Evolutionary conservation across 2,888 invertebrate species (phyloP), one percentile per base, ranked within the genome.

Genomic region (Catocala fraxini): DNA sequence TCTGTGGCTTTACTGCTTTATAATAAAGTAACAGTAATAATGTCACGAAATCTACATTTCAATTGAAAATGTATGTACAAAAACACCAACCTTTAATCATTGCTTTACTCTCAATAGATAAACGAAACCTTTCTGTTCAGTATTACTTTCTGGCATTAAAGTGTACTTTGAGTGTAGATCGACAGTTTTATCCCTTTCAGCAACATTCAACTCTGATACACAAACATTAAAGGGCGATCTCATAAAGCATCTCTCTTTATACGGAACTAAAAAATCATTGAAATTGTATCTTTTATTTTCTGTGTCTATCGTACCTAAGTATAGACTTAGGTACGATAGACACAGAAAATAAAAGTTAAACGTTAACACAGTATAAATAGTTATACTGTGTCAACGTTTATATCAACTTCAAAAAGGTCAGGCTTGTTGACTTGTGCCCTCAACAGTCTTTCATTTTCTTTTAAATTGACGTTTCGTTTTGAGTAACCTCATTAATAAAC

Each of bases 401-500:
- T 51, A 64, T 55, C 41, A 53, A 6, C 46, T 62, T 54, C 59
- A 48, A 57, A 51, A 65, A 39, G 64, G 72, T 75, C 62, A 65
- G 51, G 46, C 56, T 64, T 73, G 73, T 76, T 76, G 76, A 76
- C 70, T 51, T 54, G 59, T 13, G n/a, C 56, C 63, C 54, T 64
- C 55, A 73, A 60, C 34, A 60, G 41, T 52, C 70, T 61, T 70
- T 68, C 63, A 56, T 65, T 73, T 72, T 63, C 53, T 56, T 70
- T 63, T 48, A 65, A 76, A 70, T 75, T 59, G 63, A 58, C 60
- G 51, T 64, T 63, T 55, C 62, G 51, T 68, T 74, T 67, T 68
- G 63, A 70, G 68, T 66, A 59, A 76, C 73, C 65, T 63, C 58
- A 66, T 72, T 75, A 70, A 62, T 59, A 67, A 70, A 56, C 61